Evolutionary conservation across 1,140 invertebrate species (phyloP).

Genomic region (Ephestia elutella): DNA sequence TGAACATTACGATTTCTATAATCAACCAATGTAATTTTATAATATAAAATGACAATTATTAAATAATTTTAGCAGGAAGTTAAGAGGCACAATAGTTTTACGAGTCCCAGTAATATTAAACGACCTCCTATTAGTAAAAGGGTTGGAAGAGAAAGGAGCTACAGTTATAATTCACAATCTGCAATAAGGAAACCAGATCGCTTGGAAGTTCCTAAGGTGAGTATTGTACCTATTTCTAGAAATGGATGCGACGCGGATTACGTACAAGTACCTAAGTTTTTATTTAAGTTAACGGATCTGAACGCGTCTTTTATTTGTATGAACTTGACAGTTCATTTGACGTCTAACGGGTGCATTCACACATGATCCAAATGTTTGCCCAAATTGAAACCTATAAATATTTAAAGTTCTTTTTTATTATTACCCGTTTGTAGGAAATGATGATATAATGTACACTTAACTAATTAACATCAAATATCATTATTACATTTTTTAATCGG

Average conservation of each 20-base stretch:
- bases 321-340: slow-evolving; percentile 21
- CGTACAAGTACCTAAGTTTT: neutral
- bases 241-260: no score
- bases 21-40: no score
- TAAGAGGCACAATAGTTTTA: slow-evolving; percentile 53
- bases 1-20: neutral
- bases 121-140: slow-evolving; percentile 38
- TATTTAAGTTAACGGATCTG: neutral
- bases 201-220: slow-evolving; percentile 22
- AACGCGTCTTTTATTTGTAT: neutral
- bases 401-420: neutral
- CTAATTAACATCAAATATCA: no score
- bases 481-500: no score
- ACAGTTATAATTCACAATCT: slow-evolving; percentile 47
- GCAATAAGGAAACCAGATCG: slow-evolving; percentile 27
- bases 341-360: slow-evolving; percentile 34
- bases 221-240: no score
- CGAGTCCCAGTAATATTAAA: slow-evolving; percentile 36
- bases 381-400: slow-evolving; percentile 23
- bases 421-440: neutral
- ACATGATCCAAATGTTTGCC: slow-evolving; percentile 3
- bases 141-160: slow-evolving; percentile 53
- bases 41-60: no score
- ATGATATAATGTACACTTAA: no score
- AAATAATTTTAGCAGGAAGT: slow-evolving; percentile 33